These are phyloP conservation scores for Tachysurus vachellii DNA, from an alignment of 2,113 vertebrate species.

Conservation along the genomic window DNA sequence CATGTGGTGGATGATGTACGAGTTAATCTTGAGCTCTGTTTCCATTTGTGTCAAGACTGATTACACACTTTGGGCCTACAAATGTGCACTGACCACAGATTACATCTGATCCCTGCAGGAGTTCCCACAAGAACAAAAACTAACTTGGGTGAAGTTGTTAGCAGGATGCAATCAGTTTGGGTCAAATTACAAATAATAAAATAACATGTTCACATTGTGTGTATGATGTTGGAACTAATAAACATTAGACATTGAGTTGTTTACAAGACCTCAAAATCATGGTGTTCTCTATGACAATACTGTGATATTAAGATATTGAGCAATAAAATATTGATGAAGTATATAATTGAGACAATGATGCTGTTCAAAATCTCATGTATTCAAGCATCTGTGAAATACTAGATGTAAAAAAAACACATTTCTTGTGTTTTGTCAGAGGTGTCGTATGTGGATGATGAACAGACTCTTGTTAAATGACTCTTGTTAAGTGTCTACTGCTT, in stretches of 20 bases:
- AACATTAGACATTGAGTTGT: background rate
- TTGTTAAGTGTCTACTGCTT: background rate
- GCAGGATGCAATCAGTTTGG: background rate
- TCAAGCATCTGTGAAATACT: background rate
- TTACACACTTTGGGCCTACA: background rate
- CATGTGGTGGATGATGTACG: background rate
- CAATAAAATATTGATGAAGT: background rate
- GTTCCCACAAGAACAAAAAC: background rate
- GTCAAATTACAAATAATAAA: background rate
- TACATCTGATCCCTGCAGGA: conserved; percentile 3
- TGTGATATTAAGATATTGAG: background rate
- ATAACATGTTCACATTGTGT: background rate
- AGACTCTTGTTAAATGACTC: background rate
- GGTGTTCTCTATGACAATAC: background rate
- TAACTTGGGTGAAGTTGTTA: background rate
- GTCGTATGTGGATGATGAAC: background rate
- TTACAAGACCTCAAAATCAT: background rate
- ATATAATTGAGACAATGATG: background rate
- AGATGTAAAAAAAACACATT: background rate
- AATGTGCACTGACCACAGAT: background rate
- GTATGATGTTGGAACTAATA: background rate
- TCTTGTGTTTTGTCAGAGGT: background rate
- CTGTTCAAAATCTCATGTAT: background rate
- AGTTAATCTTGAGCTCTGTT: background rate
- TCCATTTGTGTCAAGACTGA: background rate